These are phyloP conservation scores for Musca vetustissima DNA, from an alignment of 1,140 invertebrate genomes.

Conservation along the genomic window DNA sequence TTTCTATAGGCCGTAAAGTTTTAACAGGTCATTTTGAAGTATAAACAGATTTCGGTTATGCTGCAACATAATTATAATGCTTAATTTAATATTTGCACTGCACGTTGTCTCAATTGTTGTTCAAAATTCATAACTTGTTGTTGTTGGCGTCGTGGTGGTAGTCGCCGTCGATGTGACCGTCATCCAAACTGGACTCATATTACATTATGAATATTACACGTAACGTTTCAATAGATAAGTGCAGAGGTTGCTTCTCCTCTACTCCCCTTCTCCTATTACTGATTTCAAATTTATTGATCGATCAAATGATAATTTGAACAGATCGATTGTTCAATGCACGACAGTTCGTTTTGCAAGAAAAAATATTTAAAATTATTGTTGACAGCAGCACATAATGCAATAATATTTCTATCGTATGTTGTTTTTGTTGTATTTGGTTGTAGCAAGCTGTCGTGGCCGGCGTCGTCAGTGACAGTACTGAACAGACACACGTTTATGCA, in stretches of 20 bases:
- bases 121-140: slow-evolving; percentile 19
- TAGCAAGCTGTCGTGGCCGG: too few relatives aligned
- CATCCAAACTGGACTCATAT: neutral
- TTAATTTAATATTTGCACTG: too few relatives aligned
- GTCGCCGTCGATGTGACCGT: too few relatives aligned
- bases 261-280: neutral
- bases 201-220: slow-evolving; percentile 15
- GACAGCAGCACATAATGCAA: neutral
- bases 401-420: neutral
- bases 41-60: too few relatives aligned
- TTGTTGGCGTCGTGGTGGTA: neutral
- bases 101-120: neutral
- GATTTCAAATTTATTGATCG: slow-evolving; percentile 13
- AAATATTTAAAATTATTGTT: slow-evolving; percentile 19
- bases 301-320: slow-evolving; percentile 16
- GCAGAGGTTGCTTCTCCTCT: neutral
- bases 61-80: too few relatives aligned
- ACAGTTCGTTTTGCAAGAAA: neutral
- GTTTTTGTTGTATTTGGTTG: too few relatives aligned
- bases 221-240: neutral
- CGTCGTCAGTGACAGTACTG: too few relatives aligned
- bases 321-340: slow-evolving; percentile 19
- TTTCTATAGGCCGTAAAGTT: too few relatives aligned
- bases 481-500: neutral
- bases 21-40: too few relatives aligned